Evolutionary conservation across 2,888 invertebrate genomes (phyloP), one percentile per base, ranked within the genome.

Genomic region (Aproaerema taeniolella): DNA sequence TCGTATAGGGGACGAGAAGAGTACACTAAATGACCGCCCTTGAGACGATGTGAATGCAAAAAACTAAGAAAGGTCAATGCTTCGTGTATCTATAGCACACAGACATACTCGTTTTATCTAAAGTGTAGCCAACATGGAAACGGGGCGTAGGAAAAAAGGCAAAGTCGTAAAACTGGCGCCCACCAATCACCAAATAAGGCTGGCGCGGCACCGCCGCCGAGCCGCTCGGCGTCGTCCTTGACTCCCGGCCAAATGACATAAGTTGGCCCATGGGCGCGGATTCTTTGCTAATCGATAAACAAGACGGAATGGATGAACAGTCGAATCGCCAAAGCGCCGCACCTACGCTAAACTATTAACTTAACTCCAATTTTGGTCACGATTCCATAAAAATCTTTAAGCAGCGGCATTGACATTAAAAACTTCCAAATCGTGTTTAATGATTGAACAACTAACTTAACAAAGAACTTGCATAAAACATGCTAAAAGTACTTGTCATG

Each of bases 171-270:
- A 85, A 79, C 71, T 78, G 83, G 86, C 83, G 85, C 83, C 85
- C 83, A 83, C 83, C 82, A 80, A 82, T 81, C 67, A 69, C 81
- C 82, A 79, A 86, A 86, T 83, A 85, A 82, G 86, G 86, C 73
- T 75, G 50, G 73, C 76, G 67, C 67, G 77, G 78, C 75, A 74
- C 74, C 71, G 71, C n/a, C n/a, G 67, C 49, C 73, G 68, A 62
- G 76, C 74, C 68, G 72, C 58, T 66, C 69, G 65, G 58, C 68
- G 60, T 55, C 76, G 86, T 79, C 86, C 86, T 86, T 85, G 86
- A 86, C 79, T 81, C 79, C 77, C 76, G 62, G 82, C 86, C 85
- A 85, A 86, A 86, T 79, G 83, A 85, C 83, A 85, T 76, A 83
- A 83, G 81, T 82, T 82, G 75, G 83, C 74, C 83, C 78, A 85